Base-by-base conservation (phyloP, 2,797 vertebrate species). In the Xenopus petersii region DNA sequence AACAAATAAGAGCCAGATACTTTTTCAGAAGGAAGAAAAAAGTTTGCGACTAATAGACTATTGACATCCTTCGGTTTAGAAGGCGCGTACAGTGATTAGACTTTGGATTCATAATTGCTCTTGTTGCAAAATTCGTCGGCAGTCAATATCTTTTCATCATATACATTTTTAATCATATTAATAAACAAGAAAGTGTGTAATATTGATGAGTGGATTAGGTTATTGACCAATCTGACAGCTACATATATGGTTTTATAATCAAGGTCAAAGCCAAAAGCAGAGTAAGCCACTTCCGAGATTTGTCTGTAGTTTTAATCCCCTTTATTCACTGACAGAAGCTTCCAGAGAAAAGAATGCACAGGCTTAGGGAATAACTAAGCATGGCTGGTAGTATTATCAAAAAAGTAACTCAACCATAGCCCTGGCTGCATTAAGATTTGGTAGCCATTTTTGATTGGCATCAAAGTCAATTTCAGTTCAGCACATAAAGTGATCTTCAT, bases 151-250 rank as follows among this genome's bases (percentile, higher is more conserved):
- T 90, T 89, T 91, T 91, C 89, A 92, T 91, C 86, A 92, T 92
- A 91, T 91, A 92, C 88, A 91, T 92, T 91, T 92, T 93, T 91
- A 92, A 93, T 93, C 89, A 86, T 91, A 91, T 92, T 93, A 92
- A 93, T 93, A 93, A 91, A 90, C 83, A 91, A 91, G 89, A 84
- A 88, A 84, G 83, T 89, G 87, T 90, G 82, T 87, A 84, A 83
- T 92, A 93, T 93, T 89, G 91, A 92, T 86, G 88, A 82, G 75
- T 84, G 90, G 89, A 92, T 93, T 93, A 91, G 84, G 87, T 87
- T 92, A 93, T 93, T 89, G 91, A 93, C 87, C 84, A 80, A 77
- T 84, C 82, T 83, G 67, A 86, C 82, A 75, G 79, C 69, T 85
- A 82, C 82, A 74, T 81, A 68, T 85, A 82, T 74, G 75, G 80